Conservation (phyloP, 2,797 vertebrate genomes). For the Tangara arthus region DNA sequence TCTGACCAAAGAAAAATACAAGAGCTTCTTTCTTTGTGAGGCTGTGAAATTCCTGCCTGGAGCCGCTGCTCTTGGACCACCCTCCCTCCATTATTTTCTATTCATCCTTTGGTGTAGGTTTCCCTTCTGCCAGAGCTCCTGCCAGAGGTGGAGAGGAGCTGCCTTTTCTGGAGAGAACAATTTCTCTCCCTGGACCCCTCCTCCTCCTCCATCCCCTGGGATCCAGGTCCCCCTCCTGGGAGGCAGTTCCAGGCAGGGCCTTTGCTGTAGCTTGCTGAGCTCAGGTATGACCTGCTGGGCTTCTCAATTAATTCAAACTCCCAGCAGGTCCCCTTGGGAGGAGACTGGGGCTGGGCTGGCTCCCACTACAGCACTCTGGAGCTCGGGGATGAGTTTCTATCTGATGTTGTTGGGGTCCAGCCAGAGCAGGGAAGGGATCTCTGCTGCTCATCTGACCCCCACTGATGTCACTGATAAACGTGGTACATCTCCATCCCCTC, state of each 20-base stretch:
- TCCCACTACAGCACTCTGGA: background rate
- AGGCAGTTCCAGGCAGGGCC: background rate
- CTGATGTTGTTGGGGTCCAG: background rate
- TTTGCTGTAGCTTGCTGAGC: background rate
- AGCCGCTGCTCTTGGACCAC: background rate
- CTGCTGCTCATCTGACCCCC: background rate
- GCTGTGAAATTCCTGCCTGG: background rate
- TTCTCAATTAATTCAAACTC: background rate
- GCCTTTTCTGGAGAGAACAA: background rate
- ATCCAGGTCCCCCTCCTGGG: background rate
- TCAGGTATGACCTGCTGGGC: background rate
- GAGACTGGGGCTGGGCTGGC: background rate
- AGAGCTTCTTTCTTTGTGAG: conserved; percentile 51
- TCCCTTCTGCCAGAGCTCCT: background rate
- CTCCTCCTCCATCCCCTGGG: background rate
- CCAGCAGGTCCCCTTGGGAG: background rate
- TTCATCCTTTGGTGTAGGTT: conserved; percentile 15
- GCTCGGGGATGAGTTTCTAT: background rate
- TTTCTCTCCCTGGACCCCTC: background rate
- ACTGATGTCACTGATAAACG: fast-evolving
- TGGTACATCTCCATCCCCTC: background rate
- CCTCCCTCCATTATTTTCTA: background rate
- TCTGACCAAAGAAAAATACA: conserved; percentile 43
- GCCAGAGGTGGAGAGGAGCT: background rate
- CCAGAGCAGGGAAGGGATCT: background rate